Evolutionary conservation across 1,140 invertebrate species (phyloP), one percentile per base, ranked within the genome.

Genomic region (Ceratina calcarata): DNA sequence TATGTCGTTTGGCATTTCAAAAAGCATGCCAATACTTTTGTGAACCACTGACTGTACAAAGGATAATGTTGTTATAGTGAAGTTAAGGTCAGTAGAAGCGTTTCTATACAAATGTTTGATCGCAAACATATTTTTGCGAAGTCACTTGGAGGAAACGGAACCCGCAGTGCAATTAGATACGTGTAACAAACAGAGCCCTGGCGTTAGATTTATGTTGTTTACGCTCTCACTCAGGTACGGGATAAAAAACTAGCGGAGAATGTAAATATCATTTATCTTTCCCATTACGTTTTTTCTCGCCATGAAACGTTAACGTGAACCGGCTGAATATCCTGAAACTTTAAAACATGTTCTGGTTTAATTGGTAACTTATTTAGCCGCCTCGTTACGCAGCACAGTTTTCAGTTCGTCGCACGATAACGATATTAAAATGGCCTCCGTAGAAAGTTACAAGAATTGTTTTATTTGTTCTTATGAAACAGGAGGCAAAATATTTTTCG

Each of bases 121-220:
- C 2, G 37, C 37, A 45, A 45, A 45, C 37, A 45, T 45, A 45
- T 45, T 45, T 45, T 45, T 6, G 7, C 10, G 37, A 10, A 45
- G 37, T 45, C 37, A 45, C 37, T 45, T 45, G 37, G 37, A 45
- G 37, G 37, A 45, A 45, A 45, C 37, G 37, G 37, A 60, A 4
- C 15, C 16, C 32, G 3, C 58, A 71, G 45, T 71, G 27, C 32
- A 58, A 45, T 16, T 61, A n/a, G 57, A 57, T 24, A 18, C 16
- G 27, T 37, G 53, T 55, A 22, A 45, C 20, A 61, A 45, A 55
- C 37, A 7, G 3, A 2, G 2, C 2, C 37, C 13, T 61, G 22
- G 24, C n/a, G 55, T 45, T 49, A 72, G 37, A 72, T 61, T 60
- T 72, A 72, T 72, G 57, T 7, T 58, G 24, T 60, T 72, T 72